phyloP scores from a whole-genome alignment of 2,797 vertebrate genomes.

The Antrozous pallidus region DNA sequence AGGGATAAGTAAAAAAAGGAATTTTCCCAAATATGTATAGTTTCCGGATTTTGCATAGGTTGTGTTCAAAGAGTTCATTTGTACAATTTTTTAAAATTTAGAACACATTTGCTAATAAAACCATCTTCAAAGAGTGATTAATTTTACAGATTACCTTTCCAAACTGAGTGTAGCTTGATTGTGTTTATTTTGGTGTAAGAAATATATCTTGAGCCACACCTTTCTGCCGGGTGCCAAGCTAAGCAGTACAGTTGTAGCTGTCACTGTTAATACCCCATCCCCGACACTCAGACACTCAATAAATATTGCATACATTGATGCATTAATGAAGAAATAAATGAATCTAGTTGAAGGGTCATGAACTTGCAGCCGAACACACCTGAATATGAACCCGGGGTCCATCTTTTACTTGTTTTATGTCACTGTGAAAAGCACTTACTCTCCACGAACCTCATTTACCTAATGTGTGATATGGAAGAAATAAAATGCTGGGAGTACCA shows the following conservation, averaged over 20 bases:
- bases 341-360: neutral
- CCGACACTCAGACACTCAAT: neutral
- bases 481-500: neutral
- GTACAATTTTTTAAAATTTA: conserved; percentile 27
- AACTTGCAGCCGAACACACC: neutral
- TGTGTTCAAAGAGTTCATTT: conserved; percentile 1
- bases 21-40: neutral
- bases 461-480: neutral
- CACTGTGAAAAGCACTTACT: neutral
- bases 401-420: conserved; percentile 10
- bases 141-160: neutral
- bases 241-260: neutral
- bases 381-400: neutral
- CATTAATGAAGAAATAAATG: conserved; percentile 31
- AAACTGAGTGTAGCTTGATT: neutral
- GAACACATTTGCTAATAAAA: conserved; percentile 28
- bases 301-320: neutral
- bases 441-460: neutral
- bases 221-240: neutral
- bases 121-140: neutral
- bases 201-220: neutral
- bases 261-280: neutral
- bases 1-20: neutral
- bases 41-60: neutral
- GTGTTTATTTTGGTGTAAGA: neutral